Base-by-base conservation (phyloP, 2,113 vertebrate species). In the Chionis minor region DNA sequence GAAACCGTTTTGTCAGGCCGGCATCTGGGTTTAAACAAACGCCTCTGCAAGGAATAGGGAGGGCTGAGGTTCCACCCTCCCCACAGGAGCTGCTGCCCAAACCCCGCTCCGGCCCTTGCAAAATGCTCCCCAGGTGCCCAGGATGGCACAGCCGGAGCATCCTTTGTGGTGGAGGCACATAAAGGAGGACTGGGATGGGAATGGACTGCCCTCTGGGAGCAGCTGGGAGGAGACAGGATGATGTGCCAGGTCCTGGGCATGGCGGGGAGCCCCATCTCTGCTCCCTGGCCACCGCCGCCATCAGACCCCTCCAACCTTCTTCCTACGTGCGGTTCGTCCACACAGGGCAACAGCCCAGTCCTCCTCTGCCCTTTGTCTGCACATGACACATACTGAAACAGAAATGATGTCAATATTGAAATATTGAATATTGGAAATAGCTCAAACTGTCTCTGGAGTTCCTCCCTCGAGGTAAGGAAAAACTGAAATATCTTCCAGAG, bases 221-320 rank as follows among this genome's bases (percentile, higher is more conserved):
- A 2, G 1, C 0, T 70, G 27, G 27, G 40, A 85, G 38, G 40
- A 85, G 38, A 18, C 24, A 63, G 24, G 21, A 44, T 26, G 28
- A 44, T 30, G 23, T 33, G 15, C 30, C 21, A 9, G 26, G 16
- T 19, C 9, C 26, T 6, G 3, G 14, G 7, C 32, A 6, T 61
- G 44, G 28, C 8, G 17, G 6, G 42, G 15, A 62, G 13, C 35
- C 19, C 28, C 38, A 24, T 42, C 10, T 21, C 20, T 51, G 15
- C 18, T 38, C n/a, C 27, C 12, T 1, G 1, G 27, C 18, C 2
- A 5, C 8, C 2, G 4, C 26, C 1, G 1, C 14, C 8, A 18
- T 59, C 28, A 17, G 16, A 32, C 2, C 18, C 17, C 26, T 45
- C 49, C 44, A 77, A 7, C 33, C 8, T 32, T 38, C n/a, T 84